phyloP scores from a whole-genome alignment of 2,797 vertebrate species.

The Myripristis murdjan region DNA sequence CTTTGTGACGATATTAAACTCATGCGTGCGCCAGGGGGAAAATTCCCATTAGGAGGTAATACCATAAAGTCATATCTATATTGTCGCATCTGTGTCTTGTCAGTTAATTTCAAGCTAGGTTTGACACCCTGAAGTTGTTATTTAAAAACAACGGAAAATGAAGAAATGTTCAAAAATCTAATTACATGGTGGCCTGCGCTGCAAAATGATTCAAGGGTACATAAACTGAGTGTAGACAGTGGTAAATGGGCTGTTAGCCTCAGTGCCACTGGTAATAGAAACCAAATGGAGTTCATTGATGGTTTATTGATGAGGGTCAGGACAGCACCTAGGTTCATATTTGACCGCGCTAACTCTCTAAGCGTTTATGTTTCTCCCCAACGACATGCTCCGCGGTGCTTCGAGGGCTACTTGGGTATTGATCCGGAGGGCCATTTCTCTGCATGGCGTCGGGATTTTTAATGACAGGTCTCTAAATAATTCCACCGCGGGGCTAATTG shows the following conservation, averaged over 20 bases:
- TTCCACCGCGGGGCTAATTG: conserved; percentile 67
- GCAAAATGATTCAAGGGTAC: background rate
- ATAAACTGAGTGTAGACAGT: background rate
- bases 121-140: too few relatives aligned
- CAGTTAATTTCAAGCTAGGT: too few relatives aligned
- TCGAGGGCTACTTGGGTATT: conserved; percentile 72
- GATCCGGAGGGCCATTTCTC: conserved; percentile 73
- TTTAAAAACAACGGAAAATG: too few relatives aligned
- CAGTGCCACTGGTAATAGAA: conserved; percentile 1
- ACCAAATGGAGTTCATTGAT: conserved; percentile 24
- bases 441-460: conserved; percentile 66
- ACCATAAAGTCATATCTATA: too few relatives aligned
- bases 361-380: conserved; percentile 38
- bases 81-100: too few relatives aligned
- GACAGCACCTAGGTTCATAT: conserved; percentile 21
- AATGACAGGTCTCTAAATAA: conserved; percentile 74
- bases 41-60: too few relatives aligned
- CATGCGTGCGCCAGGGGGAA: too few relatives aligned
- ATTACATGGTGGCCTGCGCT: too few relatives aligned
- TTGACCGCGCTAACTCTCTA: conserved; percentile 32
- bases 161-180: too few relatives aligned
- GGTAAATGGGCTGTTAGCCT: conserved; percentile 5
- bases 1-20: conserved; percentile 11
- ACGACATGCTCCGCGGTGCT: conserved; percentile 45
- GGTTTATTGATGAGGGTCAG: conserved; percentile 46